These are phyloP conservation scores for Sipha flava DNA, from an alignment of 1,140 invertebrate species.

Conservation along the genomic window DNA sequence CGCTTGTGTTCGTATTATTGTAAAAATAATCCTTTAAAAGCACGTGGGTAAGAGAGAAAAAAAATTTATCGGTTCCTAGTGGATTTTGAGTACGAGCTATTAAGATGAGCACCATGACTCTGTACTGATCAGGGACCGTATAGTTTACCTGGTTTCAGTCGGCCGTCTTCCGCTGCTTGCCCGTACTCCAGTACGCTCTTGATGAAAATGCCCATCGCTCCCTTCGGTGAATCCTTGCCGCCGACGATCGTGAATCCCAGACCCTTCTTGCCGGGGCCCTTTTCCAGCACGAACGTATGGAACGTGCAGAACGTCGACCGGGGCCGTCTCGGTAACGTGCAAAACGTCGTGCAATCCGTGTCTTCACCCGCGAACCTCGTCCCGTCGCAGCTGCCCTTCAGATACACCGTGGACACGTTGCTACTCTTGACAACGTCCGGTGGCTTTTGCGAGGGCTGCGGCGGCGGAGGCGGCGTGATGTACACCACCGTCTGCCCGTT, in stretches of 20 bases:
- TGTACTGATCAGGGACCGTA: neutral
- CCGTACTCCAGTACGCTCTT: conserved; percentile 61
- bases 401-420: conserved; percentile 49
- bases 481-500: neutral
- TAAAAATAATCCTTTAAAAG: too few relatives aligned
- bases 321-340: conserved; percentile 58
- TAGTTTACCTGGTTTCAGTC: conserved; percentile 61
- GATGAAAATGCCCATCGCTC: conserved; percentile 64
- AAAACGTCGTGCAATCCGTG: conserved; percentile 53
- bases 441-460: conserved; percentile 49
- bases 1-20: too few relatives aligned
- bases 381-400: conserved; percentile 39
- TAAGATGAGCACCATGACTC: too few relatives aligned
- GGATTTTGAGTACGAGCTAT: too few relatives aligned
- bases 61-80: too few relatives aligned
- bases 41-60: too few relatives aligned
- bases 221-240: conserved; percentile 60
- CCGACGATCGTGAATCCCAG: conserved; percentile 88
- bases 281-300: conserved; percentile 64
- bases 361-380: neutral
- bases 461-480: conserved; percentile 30
- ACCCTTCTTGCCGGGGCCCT: conserved; percentile 73
- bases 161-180: conserved; percentile 58
- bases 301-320: conserved; percentile 58
- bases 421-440: conserved; percentile 52